Base-by-base conservation (phyloP, 2,888 invertebrate species). In the Molorchus minor region DNA sequence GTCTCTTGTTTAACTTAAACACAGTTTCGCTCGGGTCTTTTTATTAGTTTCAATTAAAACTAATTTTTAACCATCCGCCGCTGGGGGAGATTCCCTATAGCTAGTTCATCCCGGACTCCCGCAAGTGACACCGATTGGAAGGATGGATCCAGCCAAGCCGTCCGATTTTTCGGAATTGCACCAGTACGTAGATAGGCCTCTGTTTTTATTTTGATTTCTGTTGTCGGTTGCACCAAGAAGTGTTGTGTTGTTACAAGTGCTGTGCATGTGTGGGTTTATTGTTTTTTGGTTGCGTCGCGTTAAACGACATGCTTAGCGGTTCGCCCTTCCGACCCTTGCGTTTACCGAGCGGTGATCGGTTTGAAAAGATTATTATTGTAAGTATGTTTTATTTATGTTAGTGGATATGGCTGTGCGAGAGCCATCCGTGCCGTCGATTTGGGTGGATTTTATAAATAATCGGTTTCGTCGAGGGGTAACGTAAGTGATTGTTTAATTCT, bases 51-150 rank as follows among this genome's bases (percentile, higher is more conserved):
- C 75, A 78, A 79, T 79, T 79, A 78, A 78, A 74, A 75, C 73
- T 78, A 79, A 79, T 79, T 79, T 78, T 77, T 72, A 75, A 77
- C 78, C 78, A 79, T 79, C 79, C 79, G 79, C 73, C 67, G 55
- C 69, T 61, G 59, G 67, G 64, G 70, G 57, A 60, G 63, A 56
- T 62, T 67, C 68, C 64, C 64, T 56, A 47, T 41, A 44, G 20
- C 30, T 49, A 30, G n/a, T 25, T 51, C 52, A 41, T 46, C 29
- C 49, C n/a, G n/a, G n/a, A n/a, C n/a, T n/a, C n/a, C n/a, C n/a
- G n/a, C n/a, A n/a, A n/a, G n/a, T n/a, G n/a, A n/a, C n/a, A n/a
- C n/a, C n/a, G n/a, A n/a, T n/a, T n/a, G n/a, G n/a, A n/a, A 40
- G 43, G 46, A 70, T 71, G 71, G 70, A 73, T 44, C 67, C 61